Conservation (phyloP, 2,113 vertebrate genomes). For the Hemiprocne comata region DNA sequence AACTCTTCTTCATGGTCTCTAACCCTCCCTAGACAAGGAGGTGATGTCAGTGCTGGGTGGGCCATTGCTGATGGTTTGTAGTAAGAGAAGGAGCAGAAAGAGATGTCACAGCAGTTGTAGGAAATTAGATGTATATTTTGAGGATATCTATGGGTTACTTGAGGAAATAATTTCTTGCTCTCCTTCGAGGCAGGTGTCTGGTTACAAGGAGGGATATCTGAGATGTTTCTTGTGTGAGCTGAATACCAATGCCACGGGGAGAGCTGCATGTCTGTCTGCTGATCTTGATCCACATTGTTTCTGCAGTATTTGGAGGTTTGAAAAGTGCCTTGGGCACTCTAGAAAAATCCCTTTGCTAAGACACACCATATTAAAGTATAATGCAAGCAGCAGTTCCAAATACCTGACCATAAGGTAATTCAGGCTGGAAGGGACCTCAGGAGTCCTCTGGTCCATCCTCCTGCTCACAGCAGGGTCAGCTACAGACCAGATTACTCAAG, state of each 20-base stretch:
- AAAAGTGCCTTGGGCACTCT: not conserved
- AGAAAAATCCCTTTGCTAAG: not conserved
- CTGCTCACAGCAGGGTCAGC: not conserved
- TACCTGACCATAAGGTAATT: not conserved
- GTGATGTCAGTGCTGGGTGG: not conserved
- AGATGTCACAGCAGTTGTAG: not conserved
- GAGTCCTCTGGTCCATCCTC: not conserved
- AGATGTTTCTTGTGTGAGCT: not conserved
- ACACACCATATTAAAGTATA: not conserved
- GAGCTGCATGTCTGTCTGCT: not conserved
- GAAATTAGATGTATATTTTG: not conserved
- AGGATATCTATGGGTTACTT: not conserved
- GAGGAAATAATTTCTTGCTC: not conserved
- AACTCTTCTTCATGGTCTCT: not conserved
- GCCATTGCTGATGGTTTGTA: not conserved
- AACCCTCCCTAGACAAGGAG: not conserved
- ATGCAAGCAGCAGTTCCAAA: not conserved
- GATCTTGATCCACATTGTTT: not conserved
- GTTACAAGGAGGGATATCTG: not conserved
- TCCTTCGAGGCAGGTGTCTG: not conserved
- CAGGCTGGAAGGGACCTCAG: not conserved
- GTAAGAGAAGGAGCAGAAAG: not conserved
- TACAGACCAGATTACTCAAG: not conserved
- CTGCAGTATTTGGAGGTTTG: not conserved
- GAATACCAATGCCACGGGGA: not conserved